A percentile compares a stretch with the other conserved stretches of the same genome.
Conservation (phyloP, 1,140 invertebrate genomes). For the Arion vulgaris region DNA sequence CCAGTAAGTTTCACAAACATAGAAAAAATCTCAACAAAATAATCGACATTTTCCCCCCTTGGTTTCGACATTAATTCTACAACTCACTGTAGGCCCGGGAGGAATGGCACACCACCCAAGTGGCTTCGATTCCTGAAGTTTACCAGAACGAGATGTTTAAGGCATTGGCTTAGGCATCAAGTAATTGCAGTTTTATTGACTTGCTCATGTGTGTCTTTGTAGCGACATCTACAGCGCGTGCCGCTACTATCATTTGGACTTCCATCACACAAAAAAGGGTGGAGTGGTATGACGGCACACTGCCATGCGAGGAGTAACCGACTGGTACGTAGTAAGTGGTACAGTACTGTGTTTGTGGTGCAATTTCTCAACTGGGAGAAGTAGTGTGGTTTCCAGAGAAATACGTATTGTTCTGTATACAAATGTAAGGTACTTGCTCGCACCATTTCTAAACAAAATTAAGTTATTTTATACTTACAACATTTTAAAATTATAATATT, state of each 20-base stretch:
- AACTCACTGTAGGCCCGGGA: not conserved
- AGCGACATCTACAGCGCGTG: conserved; percentile 7
- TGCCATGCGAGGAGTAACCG: no score
- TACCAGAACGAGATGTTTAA: not conserved
- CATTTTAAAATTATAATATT: no score
- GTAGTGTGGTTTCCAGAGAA: no score
- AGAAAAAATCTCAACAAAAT: not conserved
- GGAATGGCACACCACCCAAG: not conserved
- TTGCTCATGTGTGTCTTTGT: conserved; percentile 1
- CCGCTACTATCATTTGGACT: not conserved
- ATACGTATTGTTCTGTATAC: no score
- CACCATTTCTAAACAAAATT: no score
- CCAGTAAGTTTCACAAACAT: no score
- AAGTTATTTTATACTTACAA: no score
- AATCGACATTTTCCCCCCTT: no score
- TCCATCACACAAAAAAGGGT: conserved; percentile 2
- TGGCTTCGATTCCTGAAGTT: conserved; percentile 2
- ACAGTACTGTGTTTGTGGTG: no score
- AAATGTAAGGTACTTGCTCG: no score
- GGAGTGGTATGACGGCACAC: not conserved
- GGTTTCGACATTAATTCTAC: not conserved
- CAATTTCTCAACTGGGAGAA: no score
- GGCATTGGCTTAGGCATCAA: not conserved
- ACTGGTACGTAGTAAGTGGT: no score
- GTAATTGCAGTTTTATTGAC: conserved; percentile 17